These are phyloP conservation scores for Temnothorax nylanderi DNA, from an alignment of 1,140 invertebrate species.

Conservation along the genomic window DNA sequence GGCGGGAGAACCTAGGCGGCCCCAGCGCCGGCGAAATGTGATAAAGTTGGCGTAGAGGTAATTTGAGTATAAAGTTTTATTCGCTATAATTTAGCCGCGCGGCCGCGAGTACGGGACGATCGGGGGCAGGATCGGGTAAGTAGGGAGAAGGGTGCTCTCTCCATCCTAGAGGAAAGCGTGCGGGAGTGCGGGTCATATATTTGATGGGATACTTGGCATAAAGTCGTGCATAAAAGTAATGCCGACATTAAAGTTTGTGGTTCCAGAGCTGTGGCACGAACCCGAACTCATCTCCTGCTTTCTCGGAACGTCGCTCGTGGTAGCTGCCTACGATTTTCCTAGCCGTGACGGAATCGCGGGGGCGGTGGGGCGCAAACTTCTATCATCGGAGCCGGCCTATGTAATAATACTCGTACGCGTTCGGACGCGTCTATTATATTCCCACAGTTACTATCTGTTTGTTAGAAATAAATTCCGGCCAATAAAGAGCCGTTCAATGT, in stretches of 20 bases:
- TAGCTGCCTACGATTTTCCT: slow-evolving; percentile 54
- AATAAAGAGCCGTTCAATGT: slow-evolving; percentile 10
- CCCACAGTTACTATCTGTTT: slow-evolving; percentile 27
- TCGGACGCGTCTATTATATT: slow-evolving; percentile 24
- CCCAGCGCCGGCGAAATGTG: slow-evolving; percentile 77
- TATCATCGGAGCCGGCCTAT: background rate
- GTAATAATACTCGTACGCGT: background rate
- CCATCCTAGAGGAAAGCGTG: slow-evolving; percentile 65
- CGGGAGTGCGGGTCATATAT: slow-evolving; percentile 83
- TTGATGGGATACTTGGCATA: slow-evolving; percentile 86
- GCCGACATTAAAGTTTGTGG: slow-evolving; percentile 85
- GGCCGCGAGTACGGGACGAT: slow-evolving; percentile 46
- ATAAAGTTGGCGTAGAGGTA: slow-evolving; percentile 85
- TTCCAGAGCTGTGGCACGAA: slow-evolving; percentile 79
- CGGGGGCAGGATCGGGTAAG: slow-evolving; percentile 43
- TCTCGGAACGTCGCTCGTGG: slow-evolving; percentile 41
- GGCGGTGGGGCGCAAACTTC: slow-evolving; percentile 22
- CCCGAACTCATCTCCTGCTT: slow-evolving; percentile 53
- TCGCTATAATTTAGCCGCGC: slow-evolving; percentile 84
- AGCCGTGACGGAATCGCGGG: slow-evolving; percentile 33
- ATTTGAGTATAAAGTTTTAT: slow-evolving; percentile 86
- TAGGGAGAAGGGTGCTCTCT: slow-evolving; percentile 50
- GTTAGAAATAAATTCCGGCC: slow-evolving; percentile 29
- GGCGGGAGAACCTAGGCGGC: slow-evolving; percentile 30
- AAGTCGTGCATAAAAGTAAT: slow-evolving; percentile 86